These are phyloP conservation scores for Muscidifurax raptorellus DNA, from an alignment of 1,140 invertebrate species.

Conservation along the genomic window DNA sequence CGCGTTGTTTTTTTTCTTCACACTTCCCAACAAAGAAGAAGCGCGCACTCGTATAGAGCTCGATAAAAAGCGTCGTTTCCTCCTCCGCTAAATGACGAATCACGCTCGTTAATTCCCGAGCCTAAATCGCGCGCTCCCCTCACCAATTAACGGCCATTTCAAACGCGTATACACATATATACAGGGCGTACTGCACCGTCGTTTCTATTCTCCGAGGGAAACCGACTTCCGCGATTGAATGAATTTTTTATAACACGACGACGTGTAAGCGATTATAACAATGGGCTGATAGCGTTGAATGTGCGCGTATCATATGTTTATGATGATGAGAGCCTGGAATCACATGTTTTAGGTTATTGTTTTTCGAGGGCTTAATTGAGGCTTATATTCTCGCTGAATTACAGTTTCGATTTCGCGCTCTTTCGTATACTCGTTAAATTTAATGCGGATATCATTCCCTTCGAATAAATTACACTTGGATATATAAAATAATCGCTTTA, in stretches of 20 bases:
- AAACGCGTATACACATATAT: background rate
- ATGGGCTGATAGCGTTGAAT: background rate
- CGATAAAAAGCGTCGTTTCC: background rate
- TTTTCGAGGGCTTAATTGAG: background rate
- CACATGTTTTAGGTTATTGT: background rate
- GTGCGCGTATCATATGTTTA: background rate
- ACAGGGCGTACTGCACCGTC: too few relatives aligned
- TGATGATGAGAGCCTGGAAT: background rate
- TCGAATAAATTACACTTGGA: background rate
- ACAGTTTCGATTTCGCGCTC: background rate
- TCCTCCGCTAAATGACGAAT: constrained; percentile 35
- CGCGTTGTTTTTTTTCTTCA: background rate
- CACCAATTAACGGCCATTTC: background rate
- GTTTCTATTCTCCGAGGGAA: too few relatives aligned
- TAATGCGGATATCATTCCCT: background rate
- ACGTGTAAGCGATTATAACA: background rate
- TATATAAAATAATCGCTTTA: background rate
- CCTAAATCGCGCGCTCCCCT: constrained; percentile 4
- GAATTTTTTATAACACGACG: background rate
- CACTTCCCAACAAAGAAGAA: background rate
- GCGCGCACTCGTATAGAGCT: background rate
- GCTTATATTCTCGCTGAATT: background rate
- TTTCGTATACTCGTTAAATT: background rate
- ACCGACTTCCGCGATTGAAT: constrained; percentile 27
- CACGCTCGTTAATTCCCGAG: constrained; percentile 39